Evolutionary conservation across 2,797 vertebrate species (phyloP).

Genomic region (Huso huso): DNA sequence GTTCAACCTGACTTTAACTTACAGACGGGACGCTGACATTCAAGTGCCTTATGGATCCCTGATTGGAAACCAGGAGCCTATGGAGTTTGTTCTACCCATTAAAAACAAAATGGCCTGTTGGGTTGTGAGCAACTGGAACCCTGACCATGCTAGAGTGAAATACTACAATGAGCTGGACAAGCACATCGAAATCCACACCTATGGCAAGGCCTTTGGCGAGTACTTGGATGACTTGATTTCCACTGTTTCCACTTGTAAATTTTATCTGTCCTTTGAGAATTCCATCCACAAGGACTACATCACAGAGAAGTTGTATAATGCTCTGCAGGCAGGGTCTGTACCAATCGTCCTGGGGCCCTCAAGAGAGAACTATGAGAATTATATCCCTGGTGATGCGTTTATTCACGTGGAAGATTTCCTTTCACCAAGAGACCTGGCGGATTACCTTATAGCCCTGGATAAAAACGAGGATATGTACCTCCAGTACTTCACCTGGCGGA

Average conservation of each 20-base stretch:
- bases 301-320: slow-evolving; percentile 95
- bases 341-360: slow-evolving; percentile 86
- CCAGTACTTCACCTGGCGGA: slow-evolving; percentile 91
- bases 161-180: slow-evolving; percentile 96
- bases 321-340: slow-evolving; percentile 84
- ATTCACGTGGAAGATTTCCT: slow-evolving; percentile 94
- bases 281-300: slow-evolving; percentile 97
- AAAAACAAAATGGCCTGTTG: slow-evolving; percentile 94
- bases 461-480: slow-evolving; percentile 89
- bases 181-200: slow-evolving; percentile 89
- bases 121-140: slow-evolving; percentile 98
- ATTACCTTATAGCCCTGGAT: slow-evolving; percentile 86
- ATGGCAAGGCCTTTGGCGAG: slow-evolving; percentile 89
- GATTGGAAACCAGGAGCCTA: slow-evolving; percentile 69
- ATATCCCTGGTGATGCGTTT: slow-evolving; percentile 89
- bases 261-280: slow-evolving; percentile 95
- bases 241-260: slow-evolving; percentile 89
- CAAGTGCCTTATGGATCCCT: slow-evolving; percentile 95
- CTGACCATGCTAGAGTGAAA: slow-evolving; percentile 85
- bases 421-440: slow-evolving; percentile 86
- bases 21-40: slow-evolving; percentile 91
- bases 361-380: slow-evolving; percentile 94
- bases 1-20: slow-evolving; percentile 92
- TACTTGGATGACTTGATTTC: slow-evolving; percentile 84
- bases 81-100: slow-evolving; percentile 79